Evolutionary conservation across 35 echinoderm and acorn worm genomes (phyloP), one percentile per base, ranked within the genome.

Genomic region (Heliocidaris tuberculata): DNA sequence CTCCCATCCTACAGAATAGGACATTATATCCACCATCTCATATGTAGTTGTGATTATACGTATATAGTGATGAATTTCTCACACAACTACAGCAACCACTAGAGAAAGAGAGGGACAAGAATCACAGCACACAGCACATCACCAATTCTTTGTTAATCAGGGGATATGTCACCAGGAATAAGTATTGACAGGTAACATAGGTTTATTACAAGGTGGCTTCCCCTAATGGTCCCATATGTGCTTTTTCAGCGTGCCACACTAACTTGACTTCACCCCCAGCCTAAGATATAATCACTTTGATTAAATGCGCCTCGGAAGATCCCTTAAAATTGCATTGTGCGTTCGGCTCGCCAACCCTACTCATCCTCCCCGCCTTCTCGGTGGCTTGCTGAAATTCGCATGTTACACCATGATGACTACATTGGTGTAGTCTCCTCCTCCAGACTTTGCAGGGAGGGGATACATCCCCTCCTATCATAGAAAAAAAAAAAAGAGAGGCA

Each of bases 211-310:
- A 78, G 87, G 47, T 31, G 47, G 87, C 87, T 48, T 30, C 31
- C 31, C 13, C 87, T 89, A 89, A 89, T 89, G 87, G 87, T 89
- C 47, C 31, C 87, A 89, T 89, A 89, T 89, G 87, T 89, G 87
- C 87, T 48, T 89, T 89, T 89, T 89, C 47, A 89, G 31, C 87
- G 2, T 89, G 87, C 87, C 87, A 89, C 87, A 89, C 87, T 48
- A 42, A 89, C 31, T 89, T 89, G 87, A 89, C 87, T 89, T 32
- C 9, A 32, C n/a, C 85, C 27, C 21, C 87, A 89, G 12, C 47
- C 31, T 48, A 89, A 89, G 87, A 89, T 31, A 89, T 89, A 89
- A 89, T 89, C 87, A 89, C 87, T 89, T 89, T 89, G 87, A 89
- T 89, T 89, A 89, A 89, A 89, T 89, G 87, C 87, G 30, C 32